A percentile compares a stretch with the other conserved stretches of the same genome.
Conservation (phyloP, 1,140 invertebrate genomes). For the Hyposmocoma kahamanoa region DNA sequence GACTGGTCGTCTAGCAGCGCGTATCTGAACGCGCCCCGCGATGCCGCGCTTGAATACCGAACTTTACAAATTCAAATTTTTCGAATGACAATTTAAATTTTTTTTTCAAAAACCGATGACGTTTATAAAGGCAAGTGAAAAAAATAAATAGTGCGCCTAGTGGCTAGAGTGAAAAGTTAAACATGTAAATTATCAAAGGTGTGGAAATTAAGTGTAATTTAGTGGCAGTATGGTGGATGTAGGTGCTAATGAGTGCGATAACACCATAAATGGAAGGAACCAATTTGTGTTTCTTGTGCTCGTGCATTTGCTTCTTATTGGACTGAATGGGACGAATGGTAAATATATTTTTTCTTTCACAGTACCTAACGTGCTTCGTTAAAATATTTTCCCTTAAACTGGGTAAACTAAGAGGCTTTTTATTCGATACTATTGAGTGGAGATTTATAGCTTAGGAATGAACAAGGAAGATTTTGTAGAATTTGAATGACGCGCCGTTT, state of each 20-base stretch:
- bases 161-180: conserved; percentile 35
- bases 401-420: background rate
- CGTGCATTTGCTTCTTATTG: conserved; percentile 66
- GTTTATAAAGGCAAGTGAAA: conserved; percentile 19
- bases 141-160: conserved; percentile 16
- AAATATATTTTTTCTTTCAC: conserved; percentile 30
- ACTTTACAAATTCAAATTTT: conserved; percentile 47
- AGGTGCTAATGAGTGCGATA: conserved; percentile 66
- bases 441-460: no score
- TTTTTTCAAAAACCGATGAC: conserved; percentile 16
- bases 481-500: no score
- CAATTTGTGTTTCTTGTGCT: conserved; percentile 67
- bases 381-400: background rate
- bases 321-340: conserved; percentile 68
- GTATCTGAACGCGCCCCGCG: conserved; percentile 21
- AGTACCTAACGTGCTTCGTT: background rate
- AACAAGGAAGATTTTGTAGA: no score
- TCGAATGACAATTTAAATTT: conserved; percentile 27
- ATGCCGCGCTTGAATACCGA: conserved; percentile 42
- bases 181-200: conserved; percentile 57
- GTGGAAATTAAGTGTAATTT: conserved; percentile 48
- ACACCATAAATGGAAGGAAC: conserved; percentile 62
- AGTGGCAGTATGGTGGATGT: conserved; percentile 68
- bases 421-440: conserved; percentile 9
- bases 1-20: conserved; percentile 38